Evolutionary conservation across 2,797 vertebrate genomes (phyloP).

Genomic region (Orestias chungarensis): DNA sequence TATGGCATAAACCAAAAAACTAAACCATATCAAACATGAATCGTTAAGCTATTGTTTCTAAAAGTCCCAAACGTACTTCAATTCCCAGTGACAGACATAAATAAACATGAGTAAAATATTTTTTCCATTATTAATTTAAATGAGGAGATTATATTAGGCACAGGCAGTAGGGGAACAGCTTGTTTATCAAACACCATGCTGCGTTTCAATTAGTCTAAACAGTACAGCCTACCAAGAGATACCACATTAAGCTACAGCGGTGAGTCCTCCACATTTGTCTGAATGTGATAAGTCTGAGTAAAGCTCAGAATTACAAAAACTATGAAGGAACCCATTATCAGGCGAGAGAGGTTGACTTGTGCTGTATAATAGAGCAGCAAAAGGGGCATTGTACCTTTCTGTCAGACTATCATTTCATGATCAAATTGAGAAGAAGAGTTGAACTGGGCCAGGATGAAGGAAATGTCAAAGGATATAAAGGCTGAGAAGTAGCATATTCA

Average conservation of each 20-base stretch:
- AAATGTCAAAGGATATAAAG: constrained; percentile 50
- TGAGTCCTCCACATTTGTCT: constrained; percentile 26
- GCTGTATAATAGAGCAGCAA: constrained; percentile 30
- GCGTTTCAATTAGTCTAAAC: constrained; percentile 71
- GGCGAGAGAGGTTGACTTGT: constrained; percentile 18
- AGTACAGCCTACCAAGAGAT: constrained; percentile 50
- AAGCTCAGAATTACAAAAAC: constrained; percentile 41
- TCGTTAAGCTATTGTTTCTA: not conserved
- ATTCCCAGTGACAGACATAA: constrained; percentile 37
- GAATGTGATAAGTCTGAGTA: constrained; percentile 43
- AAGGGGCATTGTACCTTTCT: constrained; percentile 24
- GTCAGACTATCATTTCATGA: constrained; percentile 31
- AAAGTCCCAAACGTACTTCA: constrained; percentile 10
- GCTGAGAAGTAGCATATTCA: constrained; percentile 30
- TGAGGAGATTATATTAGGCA: constrained; percentile 59
- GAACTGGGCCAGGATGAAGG: constrained; percentile 20
- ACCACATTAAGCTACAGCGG: constrained; percentile 42
- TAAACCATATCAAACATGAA: not conserved
- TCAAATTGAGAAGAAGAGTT: constrained; percentile 36
- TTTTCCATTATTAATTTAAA: constrained; percentile 52
- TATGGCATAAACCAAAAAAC: constrained; percentile 1
- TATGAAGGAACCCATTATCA: constrained; percentile 31
- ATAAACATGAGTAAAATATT: constrained; percentile 50
- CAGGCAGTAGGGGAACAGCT: constrained; percentile 49
- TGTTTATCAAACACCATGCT: constrained; percentile 69